Base-by-base conservation (phyloP, 2,888 invertebrate species). In the Priocnemis perturbator region DNA sequence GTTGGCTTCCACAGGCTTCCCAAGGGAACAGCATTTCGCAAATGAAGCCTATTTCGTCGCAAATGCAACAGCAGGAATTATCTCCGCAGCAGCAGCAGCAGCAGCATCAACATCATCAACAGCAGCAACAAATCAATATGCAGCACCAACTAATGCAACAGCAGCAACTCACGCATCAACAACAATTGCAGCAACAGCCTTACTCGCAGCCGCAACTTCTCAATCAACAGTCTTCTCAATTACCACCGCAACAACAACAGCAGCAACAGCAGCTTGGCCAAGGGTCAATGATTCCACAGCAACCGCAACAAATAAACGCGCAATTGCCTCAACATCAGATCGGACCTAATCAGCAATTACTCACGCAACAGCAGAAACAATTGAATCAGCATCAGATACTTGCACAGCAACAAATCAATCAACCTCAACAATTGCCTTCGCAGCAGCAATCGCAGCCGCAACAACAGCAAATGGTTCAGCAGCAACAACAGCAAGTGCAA, bases 331-430 rank as follows among this genome's bases (percentile, higher is more conserved):
- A 85, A 45, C 82, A 86, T 60, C 81, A 83, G 48, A 76, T 83
- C 9, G 69, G 76, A 11, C 69, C 83, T 50, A 55, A 72, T n/a
- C 89, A 90, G 4, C 90, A 90, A 70, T 87, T 90, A 73, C 79
- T 78, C 48, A 79, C 83, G 37, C 67, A 75, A 15, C 86, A 86
- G 69, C 89, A 88, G 15, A 91, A 91, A 60, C 82, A 79, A 79
- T 71, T 81, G 71, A 69, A 44, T 52, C 82, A 77, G 53, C 84
- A 85, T 55, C 82, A 81, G 64, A 74, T 83, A 15, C 69, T 76
- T 21, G 80, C 85, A 52, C 89, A 88, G 71, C 89, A 88, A 52
- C 91, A 91, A 26, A 83, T 91, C 4, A 91, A 91, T 74, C 91
- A 91, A 69, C n/a, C n/a, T n/a, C n/a, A n/a, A n/a, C 83, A 81